Percentiles rank a stretch among this genome's conserved stretches.
Conservation (phyloP, 2,797 vertebrate genomes). For the Hydrophis major region DNA sequence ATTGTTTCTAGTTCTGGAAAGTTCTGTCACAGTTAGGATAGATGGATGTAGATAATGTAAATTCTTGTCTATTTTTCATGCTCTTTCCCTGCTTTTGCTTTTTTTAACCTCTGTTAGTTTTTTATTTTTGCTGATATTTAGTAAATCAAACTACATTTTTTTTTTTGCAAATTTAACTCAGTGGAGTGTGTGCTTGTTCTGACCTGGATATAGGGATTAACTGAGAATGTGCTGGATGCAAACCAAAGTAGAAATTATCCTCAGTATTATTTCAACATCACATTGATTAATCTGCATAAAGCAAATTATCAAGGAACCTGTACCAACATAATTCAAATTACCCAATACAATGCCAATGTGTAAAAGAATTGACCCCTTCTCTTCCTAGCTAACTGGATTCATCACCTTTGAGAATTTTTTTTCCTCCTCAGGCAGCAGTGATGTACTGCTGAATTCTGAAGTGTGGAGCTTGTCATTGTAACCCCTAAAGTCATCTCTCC, state of each 20-base stretch:
- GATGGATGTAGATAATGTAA: background rate
- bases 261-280: background rate
- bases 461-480: background rate
- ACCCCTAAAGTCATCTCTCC: background rate
- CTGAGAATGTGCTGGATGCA: background rate
- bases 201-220: background rate
- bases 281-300: background rate
- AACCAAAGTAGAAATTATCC: background rate
- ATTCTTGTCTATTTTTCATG: background rate
- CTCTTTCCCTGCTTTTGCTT: background rate
- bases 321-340: background rate
- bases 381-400: background rate
- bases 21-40: background rate
- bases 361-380: background rate
- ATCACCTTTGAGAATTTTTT: background rate
- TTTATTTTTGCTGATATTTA: background rate
- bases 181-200: background rate
- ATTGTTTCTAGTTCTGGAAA: background rate
- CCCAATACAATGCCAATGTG: background rate
- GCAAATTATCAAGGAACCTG: background rate
- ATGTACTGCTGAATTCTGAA: background rate
- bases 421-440: background rate
- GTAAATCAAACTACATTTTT: background rate
- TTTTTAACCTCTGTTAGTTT: background rate
- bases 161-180: background rate